A percentile compares a stretch with the other conserved stretches of the same genome.
phyloP scores from a whole-genome alignment of 1,140 invertebrate species.

The Drosophila aff. region DNA sequence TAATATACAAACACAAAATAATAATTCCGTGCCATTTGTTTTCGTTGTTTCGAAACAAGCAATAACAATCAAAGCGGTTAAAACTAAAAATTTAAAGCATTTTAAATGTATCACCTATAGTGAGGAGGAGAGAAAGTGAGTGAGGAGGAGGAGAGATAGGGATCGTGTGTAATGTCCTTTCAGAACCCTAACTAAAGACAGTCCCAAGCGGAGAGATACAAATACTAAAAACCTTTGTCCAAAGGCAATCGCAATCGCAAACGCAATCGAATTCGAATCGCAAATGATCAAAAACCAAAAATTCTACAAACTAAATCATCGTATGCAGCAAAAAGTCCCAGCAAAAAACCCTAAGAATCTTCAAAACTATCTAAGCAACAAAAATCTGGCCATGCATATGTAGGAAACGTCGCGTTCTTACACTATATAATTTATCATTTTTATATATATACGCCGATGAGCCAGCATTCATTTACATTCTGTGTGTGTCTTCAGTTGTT shows the following conservation, averaged over 20 bases:
- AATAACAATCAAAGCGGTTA: constrained; percentile 79
- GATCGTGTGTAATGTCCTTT: constrained; percentile 73
- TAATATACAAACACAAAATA: constrained; percentile 45
- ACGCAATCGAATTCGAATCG: constrained; percentile 77
- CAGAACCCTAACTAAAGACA: constrained; percentile 29
- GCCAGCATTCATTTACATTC: constrained; percentile 53
- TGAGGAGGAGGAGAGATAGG: constrained; percentile 24
- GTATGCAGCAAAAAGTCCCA: constrained; percentile 40
- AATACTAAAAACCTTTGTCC: constrained; percentile 65
- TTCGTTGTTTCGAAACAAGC: constrained; percentile 72
- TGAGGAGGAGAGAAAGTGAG: constrained; percentile 3
- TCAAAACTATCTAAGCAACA: constrained; percentile 75
- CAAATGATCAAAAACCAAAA: constrained; percentile 81
- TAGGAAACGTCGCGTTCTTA: constrained; percentile 11
- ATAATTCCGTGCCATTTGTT: constrained; percentile 83
- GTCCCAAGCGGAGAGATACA: constrained; percentile 44
- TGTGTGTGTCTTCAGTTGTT: constrained; percentile 76
- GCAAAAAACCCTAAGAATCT: constrained; percentile 70
- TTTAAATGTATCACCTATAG: constrained; percentile 68
- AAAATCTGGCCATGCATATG: constrained; percentile 71
- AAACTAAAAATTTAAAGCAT: constrained; percentile 61
- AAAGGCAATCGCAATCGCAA: constrained; percentile 57
- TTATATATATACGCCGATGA: constrained; percentile 40
- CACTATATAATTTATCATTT: constrained; percentile 49
- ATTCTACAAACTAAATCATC: constrained; percentile 44